Conservation (phyloP, 2,888 invertebrate species). For the Nudaria mundana region DNA sequence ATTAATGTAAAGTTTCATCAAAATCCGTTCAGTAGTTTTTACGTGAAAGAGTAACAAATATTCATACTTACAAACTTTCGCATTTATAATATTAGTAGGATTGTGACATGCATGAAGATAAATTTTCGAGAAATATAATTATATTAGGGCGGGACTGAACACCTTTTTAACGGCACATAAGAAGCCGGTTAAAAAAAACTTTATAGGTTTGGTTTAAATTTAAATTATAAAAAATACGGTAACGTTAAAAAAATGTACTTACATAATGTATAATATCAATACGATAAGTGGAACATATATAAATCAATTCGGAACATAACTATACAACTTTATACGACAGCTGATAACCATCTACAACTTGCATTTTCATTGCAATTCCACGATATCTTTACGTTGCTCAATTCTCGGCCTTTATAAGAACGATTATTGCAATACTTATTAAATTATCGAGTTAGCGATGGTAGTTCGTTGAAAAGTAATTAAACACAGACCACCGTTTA, state of each 20-base stretch:
- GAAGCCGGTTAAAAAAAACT: too few relatives aligned
- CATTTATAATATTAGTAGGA: too few relatives aligned
- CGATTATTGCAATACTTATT: slow-evolving; percentile 25
- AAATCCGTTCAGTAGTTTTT: too few relatives aligned
- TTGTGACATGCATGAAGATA: slow-evolving; percentile 13
- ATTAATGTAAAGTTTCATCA: too few relatives aligned
- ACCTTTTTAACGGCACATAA: too few relatives aligned
- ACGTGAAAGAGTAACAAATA: too few relatives aligned
- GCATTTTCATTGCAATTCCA: slow-evolving; percentile 22
- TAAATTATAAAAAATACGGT: too few relatives aligned
- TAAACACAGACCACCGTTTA: slow-evolving; percentile 58
- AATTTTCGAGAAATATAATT: slow-evolving; percentile 31
- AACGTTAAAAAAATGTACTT: too few relatives aligned
- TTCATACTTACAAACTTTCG: too few relatives aligned
- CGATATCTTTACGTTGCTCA: slow-evolving; percentile 18
- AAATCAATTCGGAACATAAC: slow-evolving; percentile 47
- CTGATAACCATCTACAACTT: slow-evolving; percentile 41
- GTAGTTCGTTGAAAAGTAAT: slow-evolving; percentile 34
- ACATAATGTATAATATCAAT: too few relatives aligned
- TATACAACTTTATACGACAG: slow-evolving; percentile 57
- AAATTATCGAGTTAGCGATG: slow-evolving; percentile 30
- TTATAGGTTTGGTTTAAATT: too few relatives aligned
- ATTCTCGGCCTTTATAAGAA: slow-evolving; percentile 27
- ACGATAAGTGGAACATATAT: slow-evolving; percentile 39
- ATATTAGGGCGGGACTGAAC: slow-evolving; percentile 19